A percentile compares a stretch with the other conserved stretches of the same genome.
phyloP scores from a whole-genome alignment of 2,888 invertebrate species.

The Aphodius sticticus region DNA sequence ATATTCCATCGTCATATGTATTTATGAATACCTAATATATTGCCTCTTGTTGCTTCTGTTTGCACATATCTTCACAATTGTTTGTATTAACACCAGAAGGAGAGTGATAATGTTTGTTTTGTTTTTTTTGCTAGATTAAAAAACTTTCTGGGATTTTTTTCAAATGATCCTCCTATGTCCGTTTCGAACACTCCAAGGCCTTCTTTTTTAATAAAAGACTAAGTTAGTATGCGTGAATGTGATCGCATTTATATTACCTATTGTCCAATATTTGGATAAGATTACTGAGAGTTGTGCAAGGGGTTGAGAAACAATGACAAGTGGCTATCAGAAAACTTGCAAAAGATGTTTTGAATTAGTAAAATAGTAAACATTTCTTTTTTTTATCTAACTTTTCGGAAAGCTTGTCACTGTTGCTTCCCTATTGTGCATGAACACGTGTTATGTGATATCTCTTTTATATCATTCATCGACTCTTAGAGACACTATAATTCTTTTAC shows the following conservation, averaged over 20 bases:
- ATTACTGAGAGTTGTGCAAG: background rate
- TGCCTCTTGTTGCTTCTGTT: background rate
- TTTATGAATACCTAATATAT: background rate
- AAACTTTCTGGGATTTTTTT: slow-evolving; percentile 31
- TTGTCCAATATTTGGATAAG: slow-evolving; percentile 21
- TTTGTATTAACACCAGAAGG: background rate
- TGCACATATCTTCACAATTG: background rate
- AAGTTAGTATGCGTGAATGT: slow-evolving; percentile 7
- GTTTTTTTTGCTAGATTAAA: slow-evolving; percentile 34
- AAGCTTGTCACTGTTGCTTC: too few relatives aligned
- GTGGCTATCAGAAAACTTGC: background rate
- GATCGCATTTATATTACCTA: background rate
- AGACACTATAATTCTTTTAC: background rate
- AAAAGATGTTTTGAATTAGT: too few relatives aligned
- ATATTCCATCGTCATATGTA: too few relatives aligned
- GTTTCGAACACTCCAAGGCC: slow-evolving; percentile 37
- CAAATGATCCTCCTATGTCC: slow-evolving; percentile 33
- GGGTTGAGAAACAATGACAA: background rate
- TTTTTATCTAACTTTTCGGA: too few relatives aligned
- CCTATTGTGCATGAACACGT: background rate
- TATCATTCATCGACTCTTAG: background rate
- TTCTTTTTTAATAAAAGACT: slow-evolving; percentile 35
- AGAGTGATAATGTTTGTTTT: slow-evolving; percentile 21
- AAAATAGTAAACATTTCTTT: too few relatives aligned
- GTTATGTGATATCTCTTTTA: background rate